phyloP scores from a whole-genome alignment of 2,888 invertebrate species.

The Blera fallax region DNA sequence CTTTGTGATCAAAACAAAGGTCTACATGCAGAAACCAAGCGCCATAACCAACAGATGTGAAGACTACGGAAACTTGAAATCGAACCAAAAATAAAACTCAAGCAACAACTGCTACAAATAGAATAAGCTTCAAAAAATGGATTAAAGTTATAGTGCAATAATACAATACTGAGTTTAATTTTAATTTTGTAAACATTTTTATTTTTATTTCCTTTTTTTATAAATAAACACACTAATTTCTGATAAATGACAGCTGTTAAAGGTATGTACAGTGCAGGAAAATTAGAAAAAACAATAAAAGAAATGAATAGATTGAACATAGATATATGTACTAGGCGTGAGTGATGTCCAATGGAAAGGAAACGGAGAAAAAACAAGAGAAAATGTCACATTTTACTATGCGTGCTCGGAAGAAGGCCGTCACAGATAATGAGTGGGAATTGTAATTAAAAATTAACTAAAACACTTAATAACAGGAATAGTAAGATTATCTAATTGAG shows the following conservation, averaged over 20 bases:
- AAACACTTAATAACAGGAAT: background rate
- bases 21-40: background rate
- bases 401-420: background rate
- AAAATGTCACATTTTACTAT: background rate
- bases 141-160: background rate
- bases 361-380: background rate
- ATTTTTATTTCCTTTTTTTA: no score
- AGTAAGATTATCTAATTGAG: background rate
- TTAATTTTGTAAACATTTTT: no score
- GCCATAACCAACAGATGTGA: background rate
- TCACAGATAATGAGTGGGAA: no score
- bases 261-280: no score
- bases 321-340: no score
- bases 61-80: background rate
- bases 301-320: background rate
- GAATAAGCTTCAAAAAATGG: background rate
- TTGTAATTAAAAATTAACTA: background rate
- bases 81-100: background rate
- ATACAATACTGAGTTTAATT: background rate
- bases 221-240: no score
- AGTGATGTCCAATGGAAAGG: no score
- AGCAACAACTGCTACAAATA: background rate
- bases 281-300: background rate
- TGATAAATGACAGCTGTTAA: no score
- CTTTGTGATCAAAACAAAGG: background rate